phyloP scores from a whole-genome alignment of 2,888 invertebrate species.

The Drosophila conformis region DNA sequence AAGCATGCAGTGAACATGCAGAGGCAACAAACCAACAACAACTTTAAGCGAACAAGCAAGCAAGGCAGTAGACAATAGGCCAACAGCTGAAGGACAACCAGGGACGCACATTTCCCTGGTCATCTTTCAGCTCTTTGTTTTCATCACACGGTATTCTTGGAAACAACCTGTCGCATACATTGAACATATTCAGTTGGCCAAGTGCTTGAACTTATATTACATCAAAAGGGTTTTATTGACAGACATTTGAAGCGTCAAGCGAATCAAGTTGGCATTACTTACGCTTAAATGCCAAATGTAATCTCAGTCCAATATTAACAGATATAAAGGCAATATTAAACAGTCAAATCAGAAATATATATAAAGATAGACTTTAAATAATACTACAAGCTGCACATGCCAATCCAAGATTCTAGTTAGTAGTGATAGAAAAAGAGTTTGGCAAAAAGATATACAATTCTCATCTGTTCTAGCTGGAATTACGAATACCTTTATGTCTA shows the following conservation, averaged over 20 bases:
- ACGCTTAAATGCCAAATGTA: constrained; percentile 43
- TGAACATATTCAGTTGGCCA: not conserved
- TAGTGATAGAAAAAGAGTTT: not conserved
- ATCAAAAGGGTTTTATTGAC: not conserved
- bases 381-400: not conserved
- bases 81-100: not conserved
- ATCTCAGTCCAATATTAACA: constrained; percentile 39
- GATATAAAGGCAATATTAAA: constrained; percentile 6
- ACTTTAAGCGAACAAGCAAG: not conserved
- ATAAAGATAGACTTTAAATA: too few relatives aligned
- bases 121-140: not conserved
- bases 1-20: not conserved
- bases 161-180: not conserved
- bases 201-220: not conserved
- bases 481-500: not conserved
- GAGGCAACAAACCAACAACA: not conserved
- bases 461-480: too few relatives aligned
- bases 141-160: not conserved
- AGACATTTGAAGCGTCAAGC: not conserved
- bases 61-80: not conserved
- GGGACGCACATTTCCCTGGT: not conserved
- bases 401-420: not conserved
- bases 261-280: constrained; percentile 15
- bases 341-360: not conserved
- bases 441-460: not conserved